Conservation (phyloP, 2,797 vertebrate species). For the Spinus pinus region DNA sequence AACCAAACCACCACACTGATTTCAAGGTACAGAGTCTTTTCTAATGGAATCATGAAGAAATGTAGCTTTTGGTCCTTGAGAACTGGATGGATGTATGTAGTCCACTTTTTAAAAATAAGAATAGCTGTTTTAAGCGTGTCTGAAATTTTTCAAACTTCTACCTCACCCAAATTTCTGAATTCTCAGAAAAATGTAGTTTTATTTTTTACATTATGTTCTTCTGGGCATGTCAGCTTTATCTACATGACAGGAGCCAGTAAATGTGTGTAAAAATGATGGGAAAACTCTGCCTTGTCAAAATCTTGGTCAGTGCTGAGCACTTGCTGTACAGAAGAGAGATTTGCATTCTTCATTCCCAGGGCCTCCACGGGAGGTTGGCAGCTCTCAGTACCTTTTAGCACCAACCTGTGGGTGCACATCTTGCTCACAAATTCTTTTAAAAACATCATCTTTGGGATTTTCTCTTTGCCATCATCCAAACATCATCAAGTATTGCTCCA, state of each 20-base stretch:
- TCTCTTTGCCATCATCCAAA: neutral
- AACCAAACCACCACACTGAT: neutral
- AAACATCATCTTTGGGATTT: neutral
- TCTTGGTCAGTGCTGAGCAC: neutral
- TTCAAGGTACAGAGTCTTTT: neutral
- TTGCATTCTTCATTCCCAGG: neutral
- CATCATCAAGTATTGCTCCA: accelerated
- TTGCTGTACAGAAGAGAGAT: neutral
- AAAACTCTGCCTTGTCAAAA: neutral
- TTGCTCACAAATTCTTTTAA: neutral
- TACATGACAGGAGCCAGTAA: neutral
- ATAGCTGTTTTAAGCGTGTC: neutral
- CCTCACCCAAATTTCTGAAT: neutral
- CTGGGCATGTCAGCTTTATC: neutral
- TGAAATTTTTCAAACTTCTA: neutral
- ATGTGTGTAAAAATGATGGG: neutral
- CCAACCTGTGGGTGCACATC: neutral
- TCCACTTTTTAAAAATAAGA: neutral
- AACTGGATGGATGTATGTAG: neutral
- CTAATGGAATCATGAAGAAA: neutral
- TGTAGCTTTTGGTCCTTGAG: neutral
- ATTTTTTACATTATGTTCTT: neutral
- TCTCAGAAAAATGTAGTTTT: neutral
- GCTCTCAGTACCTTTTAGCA: neutral
- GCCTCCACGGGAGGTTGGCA: neutral